Evolutionary conservation across 2,888 invertebrate species (phyloP).

Genomic region (Scaptomyza flava): DNA sequence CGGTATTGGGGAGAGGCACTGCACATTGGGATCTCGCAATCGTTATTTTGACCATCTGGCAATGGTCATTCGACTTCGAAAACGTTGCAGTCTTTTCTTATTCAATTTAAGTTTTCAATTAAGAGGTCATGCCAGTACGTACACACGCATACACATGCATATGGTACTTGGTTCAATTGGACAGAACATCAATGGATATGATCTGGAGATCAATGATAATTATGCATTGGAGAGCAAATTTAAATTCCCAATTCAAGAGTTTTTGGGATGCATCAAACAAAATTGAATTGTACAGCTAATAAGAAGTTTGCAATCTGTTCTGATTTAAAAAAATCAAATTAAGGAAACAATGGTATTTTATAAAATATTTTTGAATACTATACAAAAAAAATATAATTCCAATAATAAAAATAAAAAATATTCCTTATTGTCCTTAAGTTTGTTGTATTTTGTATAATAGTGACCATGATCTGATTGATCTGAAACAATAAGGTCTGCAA

Average conservation of each 20-base stretch:
- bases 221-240: background rate
- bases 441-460: too few relatives aligned
- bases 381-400: too few relatives aligned
- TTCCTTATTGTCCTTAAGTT: too few relatives aligned
- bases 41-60: slow-evolving; percentile 17
- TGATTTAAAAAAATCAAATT: too few relatives aligned
- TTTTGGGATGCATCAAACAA: background rate
- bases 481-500: background rate
- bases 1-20: slow-evolving; percentile 20
- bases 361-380: too few relatives aligned
- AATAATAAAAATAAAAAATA: too few relatives aligned
- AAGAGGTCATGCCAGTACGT: slow-evolving; percentile 34
- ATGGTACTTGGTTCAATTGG: slow-evolving; percentile 13
- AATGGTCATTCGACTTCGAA: slow-evolving; percentile 34
- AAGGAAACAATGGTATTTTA: too few relatives aligned
- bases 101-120: slow-evolving; percentile 48
- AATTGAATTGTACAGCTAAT: background rate
- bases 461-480: too few relatives aligned
- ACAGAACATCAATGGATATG: background rate
- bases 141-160: background rate
- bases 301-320: background rate
- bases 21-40: background rate
- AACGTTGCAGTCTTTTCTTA: slow-evolving; percentile 12
- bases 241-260: background rate
- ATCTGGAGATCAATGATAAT: slow-evolving; percentile 8